Conservation (phyloP, 2,888 invertebrate species). For the Drosophila dives region DNA sequence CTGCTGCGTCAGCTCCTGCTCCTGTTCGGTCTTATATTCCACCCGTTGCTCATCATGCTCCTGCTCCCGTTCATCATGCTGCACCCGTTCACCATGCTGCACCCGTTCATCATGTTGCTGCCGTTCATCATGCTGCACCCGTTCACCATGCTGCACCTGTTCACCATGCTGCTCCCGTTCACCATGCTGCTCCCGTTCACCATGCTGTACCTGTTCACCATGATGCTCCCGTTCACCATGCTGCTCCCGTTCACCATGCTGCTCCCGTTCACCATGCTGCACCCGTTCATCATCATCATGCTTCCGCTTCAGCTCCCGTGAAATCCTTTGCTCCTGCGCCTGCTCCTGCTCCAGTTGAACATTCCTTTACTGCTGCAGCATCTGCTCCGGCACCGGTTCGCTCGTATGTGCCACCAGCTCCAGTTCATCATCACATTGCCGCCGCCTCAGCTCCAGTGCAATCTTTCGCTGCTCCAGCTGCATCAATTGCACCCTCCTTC, state of each 20-base stretch:
- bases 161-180: conserved; percentile 36
- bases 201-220: background rate
- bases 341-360: conserved; percentile 44
- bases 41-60: conserved; percentile 36
- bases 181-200: conserved; percentile 37
- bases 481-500: background rate
- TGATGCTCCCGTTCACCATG: conserved; percentile 7
- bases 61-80: conserved; percentile 37
- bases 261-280: conserved; percentile 20
- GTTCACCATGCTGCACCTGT: conserved; percentile 28
- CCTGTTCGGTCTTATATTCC: conserved; percentile 46
- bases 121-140: conserved; percentile 34
- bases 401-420: background rate
- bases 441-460: conserved; percentile 11
- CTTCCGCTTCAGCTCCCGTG: conserved; percentile 44
- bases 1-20: conserved; percentile 35
- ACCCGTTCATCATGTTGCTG: conserved; percentile 31
- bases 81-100: conserved; percentile 9
- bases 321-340: conserved; percentile 43
- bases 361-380: conserved; percentile 1
- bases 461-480: conserved; percentile 7
- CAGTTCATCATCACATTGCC: conserved; percentile 3
- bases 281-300: conserved; percentile 24
- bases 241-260: conserved; percentile 21
- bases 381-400: conserved; percentile 5